Conservation (phyloP, 2,113 vertebrate genomes). For the Protobothrops flavoviridis region DNA sequence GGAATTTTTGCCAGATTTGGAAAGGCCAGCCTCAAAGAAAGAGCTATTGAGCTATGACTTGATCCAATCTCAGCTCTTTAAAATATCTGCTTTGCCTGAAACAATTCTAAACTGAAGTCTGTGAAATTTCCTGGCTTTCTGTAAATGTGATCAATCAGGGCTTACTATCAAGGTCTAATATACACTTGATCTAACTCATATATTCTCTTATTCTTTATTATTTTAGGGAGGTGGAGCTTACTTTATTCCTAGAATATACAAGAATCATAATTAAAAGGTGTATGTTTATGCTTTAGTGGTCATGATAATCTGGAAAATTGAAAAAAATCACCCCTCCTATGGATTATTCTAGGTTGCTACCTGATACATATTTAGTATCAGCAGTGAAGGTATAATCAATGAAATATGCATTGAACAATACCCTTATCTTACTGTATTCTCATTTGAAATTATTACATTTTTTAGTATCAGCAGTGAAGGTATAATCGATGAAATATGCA, state of each 20-base stretch:
- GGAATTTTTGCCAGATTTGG: neutral
- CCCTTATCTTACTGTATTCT: neutral
- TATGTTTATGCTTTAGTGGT: neutral
- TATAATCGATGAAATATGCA: too few species aligned
- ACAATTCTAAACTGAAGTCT: neutral
- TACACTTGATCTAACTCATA: neutral
- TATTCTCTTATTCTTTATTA: neutral
- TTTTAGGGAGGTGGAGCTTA: too few species aligned
- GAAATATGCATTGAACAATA: neutral
- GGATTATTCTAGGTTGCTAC: neutral
- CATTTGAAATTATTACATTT: neutral
- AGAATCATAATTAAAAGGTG: neutral
- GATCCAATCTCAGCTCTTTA: neutral
- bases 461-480: too few species aligned
- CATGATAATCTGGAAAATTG: neutral
- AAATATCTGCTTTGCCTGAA: neutral
- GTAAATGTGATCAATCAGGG: neutral
- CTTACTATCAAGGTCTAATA: neutral
- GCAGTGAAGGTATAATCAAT: neutral
- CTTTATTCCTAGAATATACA: neutral
- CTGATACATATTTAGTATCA: neutral
- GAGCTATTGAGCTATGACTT: neutral
- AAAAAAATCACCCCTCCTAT: neutral
- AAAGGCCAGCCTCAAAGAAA: neutral
- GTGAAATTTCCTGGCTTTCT: neutral